phyloP scores from a whole-genome alignment of 64 coral and sea anemone genomes.

The Montipora sp. region DNA sequence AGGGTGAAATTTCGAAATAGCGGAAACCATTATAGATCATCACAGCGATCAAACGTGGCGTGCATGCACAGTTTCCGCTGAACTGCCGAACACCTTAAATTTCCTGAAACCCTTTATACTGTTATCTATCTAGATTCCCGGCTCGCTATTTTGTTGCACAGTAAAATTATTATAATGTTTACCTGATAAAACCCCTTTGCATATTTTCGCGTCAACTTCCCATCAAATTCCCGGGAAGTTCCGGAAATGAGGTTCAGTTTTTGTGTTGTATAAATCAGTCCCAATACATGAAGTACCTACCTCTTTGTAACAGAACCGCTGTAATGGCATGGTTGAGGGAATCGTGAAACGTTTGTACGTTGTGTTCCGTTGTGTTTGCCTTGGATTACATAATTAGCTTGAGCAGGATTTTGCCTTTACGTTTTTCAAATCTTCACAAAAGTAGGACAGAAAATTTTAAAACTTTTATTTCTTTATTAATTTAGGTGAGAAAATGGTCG shows the following conservation, averaged over 20 bases:
- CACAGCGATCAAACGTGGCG: background rate
- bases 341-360: background rate
- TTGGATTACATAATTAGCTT: background rate
- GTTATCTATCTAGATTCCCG: background rate
- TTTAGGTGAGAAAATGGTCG: background rate
- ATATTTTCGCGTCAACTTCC: background rate
- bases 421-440: conserved; percentile 2
- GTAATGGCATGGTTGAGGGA: background rate
- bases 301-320: background rate
- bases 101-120: background rate
- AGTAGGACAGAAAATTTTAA: background rate
- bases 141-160: background rate
- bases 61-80: background rate
- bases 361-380: background rate
- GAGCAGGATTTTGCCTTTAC: background rate
- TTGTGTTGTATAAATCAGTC: conserved; percentile 3
- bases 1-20: too few species aligned
- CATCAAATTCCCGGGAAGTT: background rate
- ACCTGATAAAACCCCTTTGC: background rate
- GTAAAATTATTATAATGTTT: too few species aligned
- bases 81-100: conserved; percentile 3
- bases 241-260: background rate
- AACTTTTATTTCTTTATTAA: conserved; percentile 11
- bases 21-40: too few species aligned
- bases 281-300: conserved; percentile 3